Base-by-base conservation (phyloP, 2,888 invertebrate genomes). In the Tenthredo distinguenda region DNA sequence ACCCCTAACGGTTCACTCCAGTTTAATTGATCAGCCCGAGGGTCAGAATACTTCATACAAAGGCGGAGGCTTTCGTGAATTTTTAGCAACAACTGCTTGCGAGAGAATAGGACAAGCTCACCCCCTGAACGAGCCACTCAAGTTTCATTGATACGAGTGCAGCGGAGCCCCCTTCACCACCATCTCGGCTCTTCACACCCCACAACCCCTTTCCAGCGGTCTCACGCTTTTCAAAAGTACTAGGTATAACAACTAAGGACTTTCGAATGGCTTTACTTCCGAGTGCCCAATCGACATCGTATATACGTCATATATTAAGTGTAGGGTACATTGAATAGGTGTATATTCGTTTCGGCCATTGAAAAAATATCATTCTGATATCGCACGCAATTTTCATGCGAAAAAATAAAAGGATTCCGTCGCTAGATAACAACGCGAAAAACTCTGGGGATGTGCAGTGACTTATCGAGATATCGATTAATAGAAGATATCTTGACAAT, bases 381-480 rank as follows among this genome's bases (percentile, higher is more conserved):
- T 43, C 21, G 72, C 18, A 68, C 34, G 68, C 34, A 34, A 18
- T 31, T 31, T 68, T 26, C 2, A 34, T 26, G 18, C 68, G 34
- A 68, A 68, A 18, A 68, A 34, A 1, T 15, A 26, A 55, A 47
- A 50, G n/a, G 34, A 50, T 7, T 50, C 12, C 15, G 10, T n/a
- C 47, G 26, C 15, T 31, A 21, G 55, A 58, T 37, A 34, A 37
- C 34, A 21, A 79, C 43, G 82, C 43, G 31, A 62, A 82, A 82
- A 47, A 68, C 34, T 47, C 37, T 37, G 26, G n/a, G 71, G n/a
- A 77, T 31, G 37, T 47, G 71, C 74, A 47, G 15, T 50, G 68
- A 83, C 43, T n/a, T 71, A 83, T 83, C 47, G 83, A 47, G 21
- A 31, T 83, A 83, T 83, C 83, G 83, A 83, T 83, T 37, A 50